Percentiles rank a stretch among this genome's conserved stretches.
Conservation (phyloP, 2,797 vertebrate species). For the Darevskia mixta region DNA sequence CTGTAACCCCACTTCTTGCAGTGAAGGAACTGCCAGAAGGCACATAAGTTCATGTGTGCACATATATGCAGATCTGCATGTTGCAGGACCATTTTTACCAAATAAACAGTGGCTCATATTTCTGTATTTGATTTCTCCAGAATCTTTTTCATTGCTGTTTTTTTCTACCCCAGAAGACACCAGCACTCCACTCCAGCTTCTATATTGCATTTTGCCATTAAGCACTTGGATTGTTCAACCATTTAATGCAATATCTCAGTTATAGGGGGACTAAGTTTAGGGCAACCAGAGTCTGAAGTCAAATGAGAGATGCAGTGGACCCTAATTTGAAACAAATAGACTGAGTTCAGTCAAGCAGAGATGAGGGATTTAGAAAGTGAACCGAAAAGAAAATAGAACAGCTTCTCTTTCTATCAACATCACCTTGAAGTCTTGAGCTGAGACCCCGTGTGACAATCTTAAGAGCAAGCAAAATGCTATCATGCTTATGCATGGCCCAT, state of each 20-base stretch:
- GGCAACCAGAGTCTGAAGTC: slow-evolving; percentile 21
- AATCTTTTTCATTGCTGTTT: neutral
- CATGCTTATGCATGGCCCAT: accelerated
- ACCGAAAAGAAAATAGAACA: neutral
- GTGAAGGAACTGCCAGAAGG: too few species aligned
- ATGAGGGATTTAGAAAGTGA: neutral
- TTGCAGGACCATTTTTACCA: neutral
- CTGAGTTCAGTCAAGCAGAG: neutral
- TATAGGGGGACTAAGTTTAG: slow-evolving; percentile 19
- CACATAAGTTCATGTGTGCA: neutral
- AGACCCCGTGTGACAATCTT: neutral
- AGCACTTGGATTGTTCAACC: slow-evolving; percentile 24
- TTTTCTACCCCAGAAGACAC: neutral
- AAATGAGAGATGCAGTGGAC: slow-evolving; percentile 29
- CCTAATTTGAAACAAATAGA: slow-evolving; percentile 38
- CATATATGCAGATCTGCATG: neutral
- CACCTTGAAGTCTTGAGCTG: neutral
- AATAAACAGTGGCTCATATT: neutral
- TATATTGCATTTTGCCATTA: slow-evolving; percentile 28
- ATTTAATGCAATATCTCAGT: slow-evolving; percentile 34
- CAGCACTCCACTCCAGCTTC: neutral
- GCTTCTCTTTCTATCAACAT: neutral
- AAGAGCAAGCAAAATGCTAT: neutral
- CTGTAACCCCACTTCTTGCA: too few species aligned
- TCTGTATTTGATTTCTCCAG: neutral